phyloP scores from a whole-genome alignment of 1,140 invertebrate genomes.

The Polypedilum pembai region DNA sequence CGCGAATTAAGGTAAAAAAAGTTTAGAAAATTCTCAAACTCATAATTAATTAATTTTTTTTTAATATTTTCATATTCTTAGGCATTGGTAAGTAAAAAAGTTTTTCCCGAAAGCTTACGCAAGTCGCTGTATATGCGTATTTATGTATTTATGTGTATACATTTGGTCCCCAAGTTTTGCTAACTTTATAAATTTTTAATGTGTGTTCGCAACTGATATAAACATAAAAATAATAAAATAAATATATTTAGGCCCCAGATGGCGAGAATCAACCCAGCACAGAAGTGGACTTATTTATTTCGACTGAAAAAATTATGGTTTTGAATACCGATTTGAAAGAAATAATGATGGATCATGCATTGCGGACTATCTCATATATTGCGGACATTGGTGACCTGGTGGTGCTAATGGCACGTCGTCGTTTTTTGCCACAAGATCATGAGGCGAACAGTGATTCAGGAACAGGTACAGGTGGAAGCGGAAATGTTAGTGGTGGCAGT shows the following conservation, averaged over 20 bases:
- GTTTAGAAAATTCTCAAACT: neutral
- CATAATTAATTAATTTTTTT: neutral
- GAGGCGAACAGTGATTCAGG: conserved; percentile 48
- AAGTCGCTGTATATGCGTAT: too few species aligned
- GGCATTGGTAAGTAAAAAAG: conserved; percentile 27
- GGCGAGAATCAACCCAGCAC: conserved; percentile 98
- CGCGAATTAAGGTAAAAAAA: conserved; percentile 85
- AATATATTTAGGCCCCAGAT: conserved; percentile 79
- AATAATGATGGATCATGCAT: conserved; percentile 99
- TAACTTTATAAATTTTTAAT: neutral
- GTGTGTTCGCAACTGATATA: neutral
- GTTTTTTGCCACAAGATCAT: conserved; percentile 77
- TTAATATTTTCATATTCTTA: neutral
- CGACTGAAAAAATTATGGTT: conserved; percentile 99
- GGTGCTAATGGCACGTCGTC: conserved; percentile 92
- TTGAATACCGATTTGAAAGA: conserved; percentile 98
- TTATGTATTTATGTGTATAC: too few species aligned
- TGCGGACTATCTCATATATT: conserved; percentile 96
- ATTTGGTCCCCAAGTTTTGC: neutral
- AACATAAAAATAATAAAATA: conserved; percentile 14
- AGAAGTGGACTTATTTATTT: conserved; percentile 98
- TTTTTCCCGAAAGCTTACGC: neutral
- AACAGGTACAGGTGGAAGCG: conserved; percentile 30
- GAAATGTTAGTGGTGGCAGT: conserved; percentile 32
- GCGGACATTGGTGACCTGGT: conserved; percentile 98